phyloP scores from a whole-genome alignment of 2,797 vertebrate genomes.

The Chiroxiphia lanceolata region DNA sequence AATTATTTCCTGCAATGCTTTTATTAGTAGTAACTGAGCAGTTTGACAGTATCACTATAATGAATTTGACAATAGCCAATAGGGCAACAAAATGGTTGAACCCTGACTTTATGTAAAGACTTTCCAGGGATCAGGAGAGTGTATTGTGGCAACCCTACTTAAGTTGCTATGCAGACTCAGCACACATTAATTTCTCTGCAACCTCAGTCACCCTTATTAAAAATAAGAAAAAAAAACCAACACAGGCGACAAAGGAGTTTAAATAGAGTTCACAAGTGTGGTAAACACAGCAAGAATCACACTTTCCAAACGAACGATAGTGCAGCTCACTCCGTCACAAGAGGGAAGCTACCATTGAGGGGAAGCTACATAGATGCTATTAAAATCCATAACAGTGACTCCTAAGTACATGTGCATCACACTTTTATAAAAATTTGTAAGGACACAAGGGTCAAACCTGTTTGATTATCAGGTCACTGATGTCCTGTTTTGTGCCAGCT shows the following conservation, averaged over 20 bases:
- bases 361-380: slow-evolving; percentile 86
- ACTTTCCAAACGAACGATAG: slow-evolving; percentile 85
- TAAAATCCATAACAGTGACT: slow-evolving; percentile 86
- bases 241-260: slow-evolving; percentile 87
- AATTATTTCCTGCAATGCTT: slow-evolving; percentile 39
- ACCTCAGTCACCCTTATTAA: slow-evolving; percentile 88
- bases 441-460: slow-evolving; percentile 80
- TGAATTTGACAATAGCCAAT: slow-evolving; percentile 7
- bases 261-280: slow-evolving; percentile 87
- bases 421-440: slow-evolving; percentile 72
- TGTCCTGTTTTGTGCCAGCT: slow-evolving; percentile 78
- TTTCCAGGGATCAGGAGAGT: background rate
- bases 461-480: slow-evolving; percentile 80
- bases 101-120: slow-evolving; percentile 9
- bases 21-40: slow-evolving; percentile 26
- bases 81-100: background rate
- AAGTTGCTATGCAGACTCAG: slow-evolving; percentile 85
- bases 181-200: slow-evolving; percentile 91
- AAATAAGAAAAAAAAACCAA: slow-evolving; percentile 78
- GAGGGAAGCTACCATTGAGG: slow-evolving; percentile 80
- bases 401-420: slow-evolving; percentile 81
- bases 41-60: background rate
- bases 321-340: slow-evolving; percentile 81
- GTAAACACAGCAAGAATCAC: slow-evolving; percentile 87
- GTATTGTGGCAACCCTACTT: slow-evolving; percentile 95